Base-by-base conservation (phyloP, 2,797 vertebrate genomes). In the Cryptoprocta ferox region DNA sequence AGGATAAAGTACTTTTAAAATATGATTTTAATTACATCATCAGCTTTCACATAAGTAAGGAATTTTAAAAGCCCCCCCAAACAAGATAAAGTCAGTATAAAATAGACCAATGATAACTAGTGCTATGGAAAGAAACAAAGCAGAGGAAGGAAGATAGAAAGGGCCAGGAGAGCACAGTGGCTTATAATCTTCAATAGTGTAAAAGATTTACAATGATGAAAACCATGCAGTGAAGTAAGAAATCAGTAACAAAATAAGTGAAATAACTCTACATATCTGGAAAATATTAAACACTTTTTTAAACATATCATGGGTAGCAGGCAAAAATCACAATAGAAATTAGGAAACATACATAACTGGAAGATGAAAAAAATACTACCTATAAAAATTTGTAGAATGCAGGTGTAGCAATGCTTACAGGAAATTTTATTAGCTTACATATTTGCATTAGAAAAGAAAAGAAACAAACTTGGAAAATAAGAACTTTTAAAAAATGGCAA, bases 1-100 rank as follows among this genome's bases (percentile, higher is more conserved):
- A 88, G 21, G 8, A 88, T 45, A 89, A 80, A 89, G 53, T 73
- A 13, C 63, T 93, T 80, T 96, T 53, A 26, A 92, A 93, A 81
- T 61, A 35, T 73, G 16, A 80, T 91, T 94, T 70, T 70, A 91
- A 94, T 66, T 35, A 80, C 1, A 88, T 76, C 65, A 75, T 32
- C 50, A 86, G 26, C 42, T 91, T 96, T 75, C 63, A 75, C 1
- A 6, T 35, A 66, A 59, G 26, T n/a, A 87, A 85, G n/a, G n/a
- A 91, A 87, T 50, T 87, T 94, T 16, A 71, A 84, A 94, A 84
- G 35, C 35, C 15, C 28, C 15, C 28, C 26, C 2, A 30, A 50
- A 79, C 11, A 73, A 91, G 56, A 87, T 39, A 37, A 93, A 85
- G 37, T 39, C 10, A 53, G 28, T 12, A 81, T 71, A 80, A 89